Base-by-base conservation (phyloP, 2,888 invertebrate genomes). In the Pyrocoelia pectoralis region DNA sequence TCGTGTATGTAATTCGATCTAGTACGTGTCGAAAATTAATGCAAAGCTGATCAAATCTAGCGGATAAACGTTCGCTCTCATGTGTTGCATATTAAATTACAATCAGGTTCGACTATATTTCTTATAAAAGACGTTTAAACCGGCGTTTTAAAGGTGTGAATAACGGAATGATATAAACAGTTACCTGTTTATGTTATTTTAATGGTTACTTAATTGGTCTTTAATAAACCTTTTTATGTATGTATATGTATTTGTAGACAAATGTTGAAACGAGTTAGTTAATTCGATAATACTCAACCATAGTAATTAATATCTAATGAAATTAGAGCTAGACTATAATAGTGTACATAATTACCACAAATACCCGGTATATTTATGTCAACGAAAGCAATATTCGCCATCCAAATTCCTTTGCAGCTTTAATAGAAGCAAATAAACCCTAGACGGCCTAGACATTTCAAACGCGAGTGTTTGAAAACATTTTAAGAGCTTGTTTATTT, bases 31-130 rank as follows among this genome's bases (percentile, higher is more conserved):
- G 72, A 77, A 79, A 33, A 79, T 79, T 78, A 75, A 78, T 78
- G 79, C 78, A 79, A 79, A 80, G 79, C 79, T 79, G 79, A 79
- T 79, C 79, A 80, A 79, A 79, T 80, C 79, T 77, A 79, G 76
- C 76, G 79, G 75, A 77, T 79, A 77, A 79, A 78, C 74, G 77
- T 73, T 33, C 43, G 18, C 51, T 63, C 46, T 56, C 64, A 50
- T 29, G 59, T 49, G 64, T 52, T 56, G 50, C 56, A 53, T 59
- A 64, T 64, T 43, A 19, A 56, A 52, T 64, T 64, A 41, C 64
- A 54, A 28, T 38, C 56, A 29, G 29, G 53, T 60, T 60, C 14
- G 46, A 19, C 17, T 33, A 38, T 15, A 51, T 48, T 38, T 38
- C 5, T 38, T 24, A 24, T 24, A 24, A 24, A 24, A 24, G 24